Base-by-base conservation (phyloP, 2,113 vertebrate genomes). In the Kobus ellipsiprymnus region DNA sequence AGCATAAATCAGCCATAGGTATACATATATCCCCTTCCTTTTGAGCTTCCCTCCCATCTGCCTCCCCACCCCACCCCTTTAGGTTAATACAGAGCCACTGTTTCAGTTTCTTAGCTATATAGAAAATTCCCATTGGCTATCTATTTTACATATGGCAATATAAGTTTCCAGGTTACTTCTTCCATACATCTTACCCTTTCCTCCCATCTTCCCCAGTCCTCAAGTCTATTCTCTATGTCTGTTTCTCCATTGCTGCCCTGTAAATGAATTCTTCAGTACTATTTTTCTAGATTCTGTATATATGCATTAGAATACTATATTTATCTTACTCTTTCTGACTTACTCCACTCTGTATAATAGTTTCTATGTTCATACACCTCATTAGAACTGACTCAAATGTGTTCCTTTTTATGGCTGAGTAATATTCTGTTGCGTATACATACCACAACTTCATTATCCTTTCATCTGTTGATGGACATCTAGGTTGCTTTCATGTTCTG, bases 141-240 rank as follows among this genome's bases (percentile, higher is more conserved):
- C n/a, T 71, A 40, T 40, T 71, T 40, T 71, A 71, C n/a, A 40
- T 23, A 40, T 3, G n/a, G n/a, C 21, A 71, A 71, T 6, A 9
- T 71, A 71, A 71, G 19, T 71, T 71, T 71, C 67, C 67, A 71
- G 19, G n/a, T 71, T 12, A 40, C n/a, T 71, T 10, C 40, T 71
- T 12, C n/a, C 19, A 23, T 40, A 23, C 19, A 23, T 40, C n/a
- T 71, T 10, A 40, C 19, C 19, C 67, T 71, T 5, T 23, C n/a
- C n/a, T 71, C 67, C 19, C 2, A 0, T 71, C 10, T 71, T 6
- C n/a, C n/a, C 5, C 23, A 19, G 67, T 71, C 67, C 19, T 0
- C 10, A 71, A 12, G n/a, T 40, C 67, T 71, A 40, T 71, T 71
- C n/a, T 40, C n/a, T 71, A 12, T 23, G n/a, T 71, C 67, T 40